Percentiles rank a stretch among this genome's conserved stretches.
phyloP scores from a whole-genome alignment of 2,113 vertebrate species.

The Azemiops feae region DNA sequence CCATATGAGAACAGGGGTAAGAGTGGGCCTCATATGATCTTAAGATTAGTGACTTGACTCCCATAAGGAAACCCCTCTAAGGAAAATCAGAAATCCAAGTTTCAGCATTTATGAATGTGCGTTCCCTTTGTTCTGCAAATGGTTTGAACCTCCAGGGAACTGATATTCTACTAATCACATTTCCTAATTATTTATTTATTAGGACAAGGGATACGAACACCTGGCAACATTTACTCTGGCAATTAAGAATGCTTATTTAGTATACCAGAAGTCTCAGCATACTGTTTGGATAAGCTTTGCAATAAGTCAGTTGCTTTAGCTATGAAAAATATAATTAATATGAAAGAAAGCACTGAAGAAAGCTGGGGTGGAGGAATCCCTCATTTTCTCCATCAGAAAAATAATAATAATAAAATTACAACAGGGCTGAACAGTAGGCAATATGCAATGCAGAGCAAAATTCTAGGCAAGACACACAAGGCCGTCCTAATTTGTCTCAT shows the following conservation, averaged over 20 bases:
- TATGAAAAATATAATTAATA: not conserved
- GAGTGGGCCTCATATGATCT: not conserved
- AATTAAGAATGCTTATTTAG: constrained; percentile 11
- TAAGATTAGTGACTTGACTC: not conserved
- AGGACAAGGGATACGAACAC: constrained; percentile 19
- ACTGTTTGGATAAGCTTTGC: constrained; percentile 17
- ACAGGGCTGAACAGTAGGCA: not conserved
- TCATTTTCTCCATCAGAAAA: not conserved
- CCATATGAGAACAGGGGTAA: not conserved
- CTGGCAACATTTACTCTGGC: constrained; percentile 30
- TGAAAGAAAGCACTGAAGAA: not conserved
- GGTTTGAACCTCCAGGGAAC: not conserved
- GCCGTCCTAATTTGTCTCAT: not conserved
- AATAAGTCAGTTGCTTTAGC: not conserved
- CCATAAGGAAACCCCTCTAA: not conserved
- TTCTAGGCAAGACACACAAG: not conserved
- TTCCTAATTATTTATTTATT: constrained; percentile 29
- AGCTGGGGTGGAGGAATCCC: not conserved
- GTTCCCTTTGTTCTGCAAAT: not conserved
- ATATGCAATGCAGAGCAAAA: not conserved
- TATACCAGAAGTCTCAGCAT: not conserved
- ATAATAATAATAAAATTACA: not conserved
- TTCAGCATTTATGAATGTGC: not conserved
- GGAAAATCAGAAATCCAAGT: not conserved
- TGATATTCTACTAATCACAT: not conserved